phyloP scores from a whole-genome alignment of 2,113 vertebrate genomes.

The Otolemur garnettii region DNA sequence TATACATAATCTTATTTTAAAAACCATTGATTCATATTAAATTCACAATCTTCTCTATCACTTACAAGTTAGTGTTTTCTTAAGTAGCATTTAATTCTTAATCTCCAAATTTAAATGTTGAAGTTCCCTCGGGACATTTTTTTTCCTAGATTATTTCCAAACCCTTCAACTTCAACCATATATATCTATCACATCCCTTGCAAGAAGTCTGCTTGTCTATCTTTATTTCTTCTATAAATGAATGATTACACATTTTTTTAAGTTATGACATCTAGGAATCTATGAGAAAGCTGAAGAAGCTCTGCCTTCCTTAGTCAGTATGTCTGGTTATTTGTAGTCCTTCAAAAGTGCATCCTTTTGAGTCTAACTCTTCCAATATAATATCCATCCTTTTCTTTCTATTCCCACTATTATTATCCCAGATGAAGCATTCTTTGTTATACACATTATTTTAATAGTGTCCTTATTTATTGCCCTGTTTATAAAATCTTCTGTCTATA shows the following conservation, averaged over 20 bases:
- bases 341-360: background rate
- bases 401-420: background rate
- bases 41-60: background rate
- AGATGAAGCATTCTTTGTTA: background rate
- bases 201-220: background rate
- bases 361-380: background rate
- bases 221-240: background rate
- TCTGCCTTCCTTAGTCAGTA: background rate
- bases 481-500: background rate
- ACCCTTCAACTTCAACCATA: background rate
- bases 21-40: background rate
- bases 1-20: background rate
- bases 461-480: background rate
- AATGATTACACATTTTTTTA: background rate
- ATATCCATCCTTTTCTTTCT: background rate
- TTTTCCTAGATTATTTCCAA: background rate
- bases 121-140: background rate
- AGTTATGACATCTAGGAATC: background rate
- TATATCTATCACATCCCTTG: background rate
- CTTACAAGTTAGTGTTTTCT: background rate
- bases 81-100: background rate
- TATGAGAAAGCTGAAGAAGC: background rate
- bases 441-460: background rate
- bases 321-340: conserved; percentile 1
- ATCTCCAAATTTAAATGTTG: background rate